A percentile compares a stretch with the other conserved stretches of the same genome.
Evolutionary conservation across 1,140 invertebrate genomes (phyloP).

Genomic region (Drosophila ercepeae): DNA sequence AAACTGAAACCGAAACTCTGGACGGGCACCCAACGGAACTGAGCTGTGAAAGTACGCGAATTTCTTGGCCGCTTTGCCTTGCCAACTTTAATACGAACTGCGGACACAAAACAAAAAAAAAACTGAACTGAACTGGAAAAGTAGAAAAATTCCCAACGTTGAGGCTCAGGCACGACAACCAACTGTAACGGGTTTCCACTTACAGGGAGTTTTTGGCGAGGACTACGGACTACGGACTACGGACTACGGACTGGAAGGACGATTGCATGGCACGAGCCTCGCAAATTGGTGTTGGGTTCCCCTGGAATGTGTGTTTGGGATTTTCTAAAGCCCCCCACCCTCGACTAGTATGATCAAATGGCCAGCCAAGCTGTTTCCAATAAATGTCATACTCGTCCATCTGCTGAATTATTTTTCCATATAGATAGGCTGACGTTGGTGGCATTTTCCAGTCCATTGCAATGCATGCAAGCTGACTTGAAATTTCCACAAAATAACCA

Average conservation of each 20-base stretch:
- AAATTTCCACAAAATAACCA: conserved; percentile 69
- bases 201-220: conserved; percentile 58
- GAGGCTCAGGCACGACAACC: conserved; percentile 61
- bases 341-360: conserved; percentile 15
- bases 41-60: conserved; percentile 66
- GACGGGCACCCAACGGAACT: conserved; percentile 46
- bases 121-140: conserved; percentile 9
- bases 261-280: conserved; percentile 34
- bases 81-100: conserved; percentile 67
- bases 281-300: conserved; percentile 77
- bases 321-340: conserved; percentile 19
- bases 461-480: conserved; percentile 63
- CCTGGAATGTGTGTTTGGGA: conserved; percentile 63
- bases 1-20: conserved; percentile 32
- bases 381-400: conserved; percentile 16
- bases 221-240: conserved; percentile 35
- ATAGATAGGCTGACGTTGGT: conserved; percentile 17
- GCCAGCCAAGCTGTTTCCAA: background rate
- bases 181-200: conserved; percentile 80
- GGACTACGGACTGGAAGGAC: conserved; percentile 35
- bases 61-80: conserved; percentile 71
- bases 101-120: conserved; percentile 20
- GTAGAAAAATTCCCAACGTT: conserved; percentile 33
- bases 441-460: conserved; percentile 38
- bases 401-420: background rate